Percentiles rank a stretch among this genome's conserved stretches.
These are phyloP conservation scores for Amiota mariae DNA, from an alignment of 2,888 invertebrate species.

Conservation along the genomic window DNA sequence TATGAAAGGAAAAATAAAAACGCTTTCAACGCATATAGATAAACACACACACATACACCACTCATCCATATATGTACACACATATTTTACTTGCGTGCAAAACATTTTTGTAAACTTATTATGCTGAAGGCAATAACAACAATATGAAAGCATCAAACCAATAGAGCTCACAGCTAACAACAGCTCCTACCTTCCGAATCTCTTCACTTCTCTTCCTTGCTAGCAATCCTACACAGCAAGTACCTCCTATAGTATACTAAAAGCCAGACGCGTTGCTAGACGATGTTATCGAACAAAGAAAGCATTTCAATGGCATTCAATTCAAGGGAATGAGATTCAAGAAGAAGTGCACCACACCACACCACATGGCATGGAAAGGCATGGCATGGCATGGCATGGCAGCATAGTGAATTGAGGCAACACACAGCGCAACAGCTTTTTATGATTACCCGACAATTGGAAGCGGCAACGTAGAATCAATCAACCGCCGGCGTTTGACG, in stretches of 20 bases:
- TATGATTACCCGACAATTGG: conserved; percentile 10
- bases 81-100: conserved; percentile 51
- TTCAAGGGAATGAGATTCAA: too few relatives aligned
- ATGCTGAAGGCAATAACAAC: conserved; percentile 44
- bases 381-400: too few relatives aligned
- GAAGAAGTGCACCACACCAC: too few relatives aligned
- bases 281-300: conserved; percentile 63
- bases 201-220: too few relatives aligned
- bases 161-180: conserved; percentile 40
- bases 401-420: conserved; percentile 25
- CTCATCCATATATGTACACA: neutral
- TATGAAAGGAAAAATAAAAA: too few relatives aligned
- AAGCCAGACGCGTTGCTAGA: conserved; percentile 62
- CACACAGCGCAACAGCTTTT: conserved; percentile 24
- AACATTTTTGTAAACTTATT: conserved; percentile 59
- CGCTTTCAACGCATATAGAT: too few relatives aligned
- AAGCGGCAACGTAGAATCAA: conserved; percentile 51
- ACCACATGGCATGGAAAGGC: too few relatives aligned
- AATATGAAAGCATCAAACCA: neutral
- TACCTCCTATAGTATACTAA: neutral
- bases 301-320: conserved; percentile 35
- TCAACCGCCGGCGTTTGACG: conserved; percentile 48
- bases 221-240: neutral
- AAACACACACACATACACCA: conserved; percentile 7
- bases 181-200: too few relatives aligned